phyloP scores from a whole-genome alignment of 2,888 invertebrate species.

The Sthenelais limicola region DNA sequence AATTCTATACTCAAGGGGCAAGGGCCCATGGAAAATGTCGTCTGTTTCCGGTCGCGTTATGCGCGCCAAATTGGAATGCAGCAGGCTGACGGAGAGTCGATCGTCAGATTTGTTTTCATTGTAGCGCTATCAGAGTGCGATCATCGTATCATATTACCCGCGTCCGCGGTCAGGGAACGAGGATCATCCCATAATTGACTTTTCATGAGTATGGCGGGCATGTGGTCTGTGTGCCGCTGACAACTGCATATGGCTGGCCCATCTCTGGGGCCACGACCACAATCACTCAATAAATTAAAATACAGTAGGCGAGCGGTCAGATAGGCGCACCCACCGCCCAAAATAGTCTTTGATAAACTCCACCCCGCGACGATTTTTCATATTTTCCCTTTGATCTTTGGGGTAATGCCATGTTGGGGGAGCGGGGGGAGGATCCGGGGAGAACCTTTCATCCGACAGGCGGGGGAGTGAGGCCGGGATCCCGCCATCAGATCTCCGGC shows the following conservation, averaged over 20 bases:
- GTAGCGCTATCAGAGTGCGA: no score
- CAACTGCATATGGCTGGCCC: not conserved
- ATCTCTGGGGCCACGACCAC: not conserved
- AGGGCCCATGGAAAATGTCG: no score
- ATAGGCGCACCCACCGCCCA: constrained; percentile 16
- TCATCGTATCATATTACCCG: constrained; percentile 3
- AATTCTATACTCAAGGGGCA: no score
- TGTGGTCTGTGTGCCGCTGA: not conserved
- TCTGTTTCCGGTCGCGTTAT: no score
- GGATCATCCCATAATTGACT: constrained; percentile 14
- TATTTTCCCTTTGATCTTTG: constrained; percentile 6
- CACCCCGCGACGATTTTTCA: constrained; percentile 25
- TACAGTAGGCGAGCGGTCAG: constrained; percentile 4
- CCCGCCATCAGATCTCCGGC: not conserved
- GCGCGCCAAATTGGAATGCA: no score
- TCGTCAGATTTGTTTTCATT: no score
- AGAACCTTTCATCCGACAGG: constrained; percentile 27
- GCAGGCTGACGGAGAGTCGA: no score
- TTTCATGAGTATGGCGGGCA: constrained; percentile 2
- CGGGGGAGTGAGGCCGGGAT: no score
- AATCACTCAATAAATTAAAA: constrained; percentile 30
- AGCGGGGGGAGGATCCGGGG: constrained; percentile 13
- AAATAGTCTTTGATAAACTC: constrained; percentile 27
- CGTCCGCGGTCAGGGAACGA: no score
- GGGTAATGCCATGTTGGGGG: constrained; percentile 14